Evolutionary conservation across 2,113 vertebrate species (phyloP), one percentile per base, ranked within the genome.

Genomic region (Pelobates fuscus): DNA sequence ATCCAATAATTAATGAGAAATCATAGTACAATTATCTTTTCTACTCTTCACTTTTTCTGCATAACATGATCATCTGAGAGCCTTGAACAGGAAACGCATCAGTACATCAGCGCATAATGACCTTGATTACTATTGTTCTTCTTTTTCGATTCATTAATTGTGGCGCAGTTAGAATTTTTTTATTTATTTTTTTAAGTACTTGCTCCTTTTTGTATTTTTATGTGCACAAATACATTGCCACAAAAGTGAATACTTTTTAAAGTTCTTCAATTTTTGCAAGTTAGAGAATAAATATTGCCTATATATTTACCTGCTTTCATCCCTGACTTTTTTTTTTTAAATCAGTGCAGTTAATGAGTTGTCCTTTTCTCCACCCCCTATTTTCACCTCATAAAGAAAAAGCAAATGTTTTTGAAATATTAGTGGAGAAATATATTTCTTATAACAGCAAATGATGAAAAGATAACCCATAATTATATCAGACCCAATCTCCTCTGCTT

Each of bases 201-300:
- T 57, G 49, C 23, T 67, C 57, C 20, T 69, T 82, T 84, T 67
- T 58, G 82, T 77, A 44, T 84, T 41, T 8, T 15, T 64, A 49
- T 78, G 32, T 73, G 78, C 61, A 79, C 81, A 74, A 68, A 18
- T 66, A 0, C 10, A 43, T 69, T 82, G 55, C 0, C 0, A 54
- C 59, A 66, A 67, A 75, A 6, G 49, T 82, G 54, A 23, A 79
- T 68, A 27, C 1, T 23, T 67, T 30, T 2, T 24, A 5, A 0
- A 27, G 1, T 62, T 68, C 30, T 26, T 20, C 32, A 78, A 66
- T 2, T 61, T 82, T 78, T 78, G 59, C 71, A 98, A 96, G n/a
- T n/a, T n/a, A n/a, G n/a, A n/a, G n/a, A n/a, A n/a, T n/a, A n/a
- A n/a, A 98, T 99, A 80, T 98, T 99, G 14, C 37, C 14, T 41